Base-by-base conservation (phyloP, 2,113 vertebrate genomes). In the Egretta garzetta region DNA sequence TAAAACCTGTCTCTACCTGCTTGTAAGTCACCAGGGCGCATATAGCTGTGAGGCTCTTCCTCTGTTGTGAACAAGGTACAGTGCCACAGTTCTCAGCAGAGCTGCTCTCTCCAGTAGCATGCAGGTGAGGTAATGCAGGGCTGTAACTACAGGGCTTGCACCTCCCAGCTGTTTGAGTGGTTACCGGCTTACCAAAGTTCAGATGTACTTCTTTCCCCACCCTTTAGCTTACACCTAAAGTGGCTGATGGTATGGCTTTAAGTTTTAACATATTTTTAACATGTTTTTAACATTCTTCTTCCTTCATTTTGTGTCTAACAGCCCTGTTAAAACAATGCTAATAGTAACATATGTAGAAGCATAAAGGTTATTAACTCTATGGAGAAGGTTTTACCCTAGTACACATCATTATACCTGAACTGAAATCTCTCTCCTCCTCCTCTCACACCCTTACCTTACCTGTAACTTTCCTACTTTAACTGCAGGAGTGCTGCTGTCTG, bases 1-100 rank as follows among this genome's bases (percentile, higher is more conserved):
- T 60, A 93, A 96, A 96, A 92, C 88, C 45, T 91, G 82, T 52
- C 76, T 86, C 55, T 88, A 88, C 92, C 53, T 75, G 80, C 73
- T 84, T 68, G 1, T 45, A 94, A 79, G 43, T 68, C 55, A 92
- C 19, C 10, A 72, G 30, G 43, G 39, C 4, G 1, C 24, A 28
- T 18, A 35, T 2, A 86, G 45, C 32, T 67, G 52, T 41, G 26
- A 85, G 33, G 59, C 22, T 86, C 39, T 12, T 75, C 23, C 43
- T 52, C 37, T 59, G 39, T 12, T 79, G 60, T 23, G 19, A 53
- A 47, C 28, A 49, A 72, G 26, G 33, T 49, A 43, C 13, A n/a
- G 52, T 20, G 30, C 17, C 43, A 56, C 23, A 28, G 68, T 12
- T 86, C 64, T 43, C 79, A 35, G 60, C 43, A 72, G 19, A 97